These are phyloP conservation scores for Goniozus legneri DNA, from an alignment of 1,140 invertebrate species.

Conservation along the genomic window DNA sequence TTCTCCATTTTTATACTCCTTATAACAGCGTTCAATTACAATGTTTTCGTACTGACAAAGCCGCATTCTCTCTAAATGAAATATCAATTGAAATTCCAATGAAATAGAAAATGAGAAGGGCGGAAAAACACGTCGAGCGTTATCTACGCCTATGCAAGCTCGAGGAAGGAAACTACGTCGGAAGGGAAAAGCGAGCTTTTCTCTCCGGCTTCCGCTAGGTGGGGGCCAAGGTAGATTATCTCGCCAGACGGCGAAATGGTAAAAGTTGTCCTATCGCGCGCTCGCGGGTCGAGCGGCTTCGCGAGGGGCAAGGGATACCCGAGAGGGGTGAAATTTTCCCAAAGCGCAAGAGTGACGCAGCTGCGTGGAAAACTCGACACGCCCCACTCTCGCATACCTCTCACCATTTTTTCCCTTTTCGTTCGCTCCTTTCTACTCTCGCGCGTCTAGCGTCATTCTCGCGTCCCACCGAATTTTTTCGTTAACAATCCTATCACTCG, in stretches of 20 bases:
- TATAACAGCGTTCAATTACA: too few relatives aligned
- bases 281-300: not conserved
- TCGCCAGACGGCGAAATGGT: slow-evolving; percentile 36
- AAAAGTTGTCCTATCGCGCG: slow-evolving; percentile 28
- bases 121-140: not conserved
- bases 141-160: slow-evolving; percentile 5
- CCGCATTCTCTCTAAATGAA: too few relatives aligned
- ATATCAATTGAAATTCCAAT: too few relatives aligned
- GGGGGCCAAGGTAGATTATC: slow-evolving; percentile 41
- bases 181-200: slow-evolving; percentile 5
- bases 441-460: too few relatives aligned
- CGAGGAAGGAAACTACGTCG: slow-evolving; percentile 14
- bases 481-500: too few relatives aligned
- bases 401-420: slow-evolving; percentile 2
- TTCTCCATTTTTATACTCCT: too few relatives aligned
- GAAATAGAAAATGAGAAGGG: too few relatives aligned
- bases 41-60: too few relatives aligned
- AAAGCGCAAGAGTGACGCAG: slow-evolving; percentile 24
- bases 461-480: too few relatives aligned
- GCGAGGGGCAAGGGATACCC: not conserved
- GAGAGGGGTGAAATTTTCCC: slow-evolving; percentile 10
- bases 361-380: slow-evolving; percentile 26
- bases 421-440: slow-evolving; percentile 10
- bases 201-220: too few relatives aligned
- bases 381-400: slow-evolving; percentile 18